Conservation (phyloP, 2,113 vertebrate genomes). For the Ciconia maguari region DNA sequence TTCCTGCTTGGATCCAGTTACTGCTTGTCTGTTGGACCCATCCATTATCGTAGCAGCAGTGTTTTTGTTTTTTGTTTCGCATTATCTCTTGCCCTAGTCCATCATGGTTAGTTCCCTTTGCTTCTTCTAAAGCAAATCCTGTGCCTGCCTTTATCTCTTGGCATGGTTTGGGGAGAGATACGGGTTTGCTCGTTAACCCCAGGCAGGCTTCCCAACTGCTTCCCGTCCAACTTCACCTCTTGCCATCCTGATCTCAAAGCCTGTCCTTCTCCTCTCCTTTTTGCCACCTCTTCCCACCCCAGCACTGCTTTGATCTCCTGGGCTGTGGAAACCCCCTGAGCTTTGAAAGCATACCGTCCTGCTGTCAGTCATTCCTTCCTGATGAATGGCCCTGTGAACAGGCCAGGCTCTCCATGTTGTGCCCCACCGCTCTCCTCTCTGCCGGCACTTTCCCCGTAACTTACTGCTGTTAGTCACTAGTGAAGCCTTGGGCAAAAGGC, state of each 20-base stretch:
- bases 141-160: neutral
- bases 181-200: neutral
- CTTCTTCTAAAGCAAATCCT: neutral
- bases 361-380: neutral
- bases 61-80: neutral
- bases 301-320: neutral
- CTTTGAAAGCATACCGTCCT: neutral
- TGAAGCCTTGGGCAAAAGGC: neutral
- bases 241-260: neutral
- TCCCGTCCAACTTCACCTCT: neutral
- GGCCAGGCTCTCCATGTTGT: neutral
- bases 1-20: neutral
- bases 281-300: neutral
- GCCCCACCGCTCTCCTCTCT: neutral
- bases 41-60: neutral
- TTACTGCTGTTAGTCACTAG: neutral
- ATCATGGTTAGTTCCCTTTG: neutral
- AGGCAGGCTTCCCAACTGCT: neutral
- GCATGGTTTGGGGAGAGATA: neutral
- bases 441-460: accelerated
- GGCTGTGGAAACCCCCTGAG: neutral
- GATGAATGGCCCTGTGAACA: accelerated
- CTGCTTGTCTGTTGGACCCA: neutral
- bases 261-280: neutral
- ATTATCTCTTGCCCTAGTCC: neutral